These are phyloP conservation scores for Caenorhabditis remanei DNA, from an alignment of 1,140 invertebrate genomes.

Conservation along the genomic window DNA sequence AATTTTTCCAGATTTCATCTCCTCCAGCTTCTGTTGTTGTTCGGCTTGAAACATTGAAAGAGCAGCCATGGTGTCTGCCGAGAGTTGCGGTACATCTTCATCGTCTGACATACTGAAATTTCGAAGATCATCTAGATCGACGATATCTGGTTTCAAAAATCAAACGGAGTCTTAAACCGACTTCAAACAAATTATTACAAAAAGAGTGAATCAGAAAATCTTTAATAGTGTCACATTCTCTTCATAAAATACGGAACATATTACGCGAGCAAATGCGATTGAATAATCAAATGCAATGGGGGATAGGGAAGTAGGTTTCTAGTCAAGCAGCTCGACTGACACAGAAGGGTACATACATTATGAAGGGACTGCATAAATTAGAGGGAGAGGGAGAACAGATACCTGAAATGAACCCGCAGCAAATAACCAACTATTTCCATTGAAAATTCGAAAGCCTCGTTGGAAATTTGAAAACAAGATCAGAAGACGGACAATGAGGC, in stretches of 20 bases:
- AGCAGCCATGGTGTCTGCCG: slow-evolving; percentile 60
- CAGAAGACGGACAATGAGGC: not conserved
- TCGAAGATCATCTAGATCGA: not conserved
- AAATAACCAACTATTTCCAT: not conserved
- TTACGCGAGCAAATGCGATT: not conserved
- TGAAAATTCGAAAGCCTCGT: not conserved
- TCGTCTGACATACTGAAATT: slow-evolving; percentile 42
- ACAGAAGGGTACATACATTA: not conserved
- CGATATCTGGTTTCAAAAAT: slow-evolving; percentile 1
- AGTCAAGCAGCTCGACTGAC: not conserved
- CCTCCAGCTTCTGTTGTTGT: slow-evolving; percentile 49
- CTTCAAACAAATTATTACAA: not conserved
- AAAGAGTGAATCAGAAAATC: not conserved
- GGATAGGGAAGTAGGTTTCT: not conserved
- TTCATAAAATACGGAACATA: slow-evolving; percentile 9
- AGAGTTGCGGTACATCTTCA: slow-evolving; percentile 59
- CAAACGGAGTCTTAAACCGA: not conserved
- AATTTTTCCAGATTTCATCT: slow-evolving; percentile 18
- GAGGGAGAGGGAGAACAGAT: not conserved
- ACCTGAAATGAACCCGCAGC: slow-evolving; percentile 35
- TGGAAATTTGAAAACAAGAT: not conserved
- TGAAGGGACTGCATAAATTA: not conserved
- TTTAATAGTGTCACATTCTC: not conserved
- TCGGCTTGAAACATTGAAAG: slow-evolving; percentile 49
- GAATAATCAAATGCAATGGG: slow-evolving; percentile 23